Evolutionary conservation across 2,888 invertebrate genomes (phyloP).

Genomic region (Trichopria drosophilae): DNA sequence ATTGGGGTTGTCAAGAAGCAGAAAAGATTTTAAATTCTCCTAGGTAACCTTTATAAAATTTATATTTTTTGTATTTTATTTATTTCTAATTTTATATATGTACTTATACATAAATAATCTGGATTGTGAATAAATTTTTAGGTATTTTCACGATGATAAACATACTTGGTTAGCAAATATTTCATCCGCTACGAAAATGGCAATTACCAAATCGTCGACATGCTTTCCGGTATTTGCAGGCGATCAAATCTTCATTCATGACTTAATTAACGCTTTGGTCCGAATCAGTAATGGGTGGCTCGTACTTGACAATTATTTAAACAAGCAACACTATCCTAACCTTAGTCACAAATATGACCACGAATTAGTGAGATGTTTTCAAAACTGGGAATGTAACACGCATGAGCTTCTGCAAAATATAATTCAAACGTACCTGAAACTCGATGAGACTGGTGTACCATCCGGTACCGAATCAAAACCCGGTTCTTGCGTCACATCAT

Average conservation of each 20-base stretch:
- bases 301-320: conserved; percentile 51
- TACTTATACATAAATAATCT: too few species aligned
- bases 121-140: too few species aligned
- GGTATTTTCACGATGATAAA: conserved; percentile 32
- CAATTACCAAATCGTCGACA: conserved; percentile 49
- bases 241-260: conserved; percentile 43
- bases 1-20: conserved; percentile 50
- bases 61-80: too few species aligned
- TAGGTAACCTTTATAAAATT: conserved; percentile 21
- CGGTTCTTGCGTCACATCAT: too few species aligned
- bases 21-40: conserved; percentile 42
- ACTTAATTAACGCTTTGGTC: conserved; percentile 48
- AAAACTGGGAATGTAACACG: conserved; percentile 47
- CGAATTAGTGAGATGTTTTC: conserved; percentile 43
- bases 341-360: conserved; percentile 44
- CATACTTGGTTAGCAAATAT: conserved; percentile 43
- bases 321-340: conserved; percentile 49
- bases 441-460: conserved; percentile 38
- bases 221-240: conserved; percentile 50
- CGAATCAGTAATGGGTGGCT: conserved; percentile 54
- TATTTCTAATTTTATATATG: too few species aligned
- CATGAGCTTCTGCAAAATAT: conserved; percentile 44
- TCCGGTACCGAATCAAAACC: too few species aligned
- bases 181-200: conserved; percentile 47
- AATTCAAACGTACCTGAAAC: conserved; percentile 43